A percentile compares a stretch with the other conserved stretches of the same genome.
Conservation (phyloP, 2,888 invertebrate genomes). For the Drosophila trichaetosa region DNA sequence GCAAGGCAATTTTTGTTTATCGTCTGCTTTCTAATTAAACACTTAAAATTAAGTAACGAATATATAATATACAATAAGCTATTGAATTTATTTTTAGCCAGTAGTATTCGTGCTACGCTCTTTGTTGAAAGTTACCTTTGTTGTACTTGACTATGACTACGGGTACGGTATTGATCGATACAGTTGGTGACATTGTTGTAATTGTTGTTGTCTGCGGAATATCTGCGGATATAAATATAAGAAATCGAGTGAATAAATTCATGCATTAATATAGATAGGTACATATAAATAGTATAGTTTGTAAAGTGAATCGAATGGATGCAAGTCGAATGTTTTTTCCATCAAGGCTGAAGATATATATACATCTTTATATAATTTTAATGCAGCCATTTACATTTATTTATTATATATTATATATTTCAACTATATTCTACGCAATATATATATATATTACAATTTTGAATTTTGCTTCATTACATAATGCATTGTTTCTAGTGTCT, state of each 20-base stretch:
- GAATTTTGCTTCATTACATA: background rate
- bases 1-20: too few relatives aligned
- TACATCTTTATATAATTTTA: background rate
- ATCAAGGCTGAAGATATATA: background rate
- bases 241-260: background rate
- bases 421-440: background rate
- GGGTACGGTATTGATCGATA: constrained; percentile 83
- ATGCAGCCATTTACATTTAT: background rate
- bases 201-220: constrained; percentile 85
- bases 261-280: background rate
- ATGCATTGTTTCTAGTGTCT: background rate
- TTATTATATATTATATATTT: background rate
- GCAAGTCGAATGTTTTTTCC: background rate
- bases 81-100: background rate
- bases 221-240: constrained; percentile 64
- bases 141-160: constrained; percentile 82
- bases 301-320: background rate
- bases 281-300: background rate
- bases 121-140: constrained; percentile 78
- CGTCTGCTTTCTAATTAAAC: background rate
- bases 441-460: too few relatives aligned
- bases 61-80: too few relatives aligned
- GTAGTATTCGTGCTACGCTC: background rate
- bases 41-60: background rate
- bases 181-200: constrained; percentile 84